Evolutionary conservation across 2,888 invertebrate species (phyloP).

Genomic region (Eutolmus rufibarbis): DNA sequence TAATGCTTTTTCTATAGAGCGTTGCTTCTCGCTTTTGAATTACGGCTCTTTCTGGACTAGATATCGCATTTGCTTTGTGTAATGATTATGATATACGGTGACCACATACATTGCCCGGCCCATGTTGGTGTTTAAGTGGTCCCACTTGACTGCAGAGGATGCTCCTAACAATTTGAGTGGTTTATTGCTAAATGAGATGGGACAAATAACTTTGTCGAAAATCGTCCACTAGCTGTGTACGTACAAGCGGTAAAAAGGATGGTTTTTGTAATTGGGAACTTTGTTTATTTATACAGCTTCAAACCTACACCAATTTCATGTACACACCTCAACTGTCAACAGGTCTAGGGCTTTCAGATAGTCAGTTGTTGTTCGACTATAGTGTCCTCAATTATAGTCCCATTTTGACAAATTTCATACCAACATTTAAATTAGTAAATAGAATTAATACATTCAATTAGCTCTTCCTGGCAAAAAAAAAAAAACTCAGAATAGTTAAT

Average conservation of each 20-base stretch:
- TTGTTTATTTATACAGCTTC: background rate
- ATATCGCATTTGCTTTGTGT: constrained; percentile 29
- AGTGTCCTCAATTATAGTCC: background rate
- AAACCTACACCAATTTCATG: background rate
- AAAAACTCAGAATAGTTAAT: too few relatives aligned
- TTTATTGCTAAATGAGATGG: constrained; percentile 38
- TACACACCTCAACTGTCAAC: background rate
- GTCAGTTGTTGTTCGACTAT: background rate
- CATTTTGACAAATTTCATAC: too few relatives aligned
- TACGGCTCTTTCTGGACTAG: constrained; percentile 23
- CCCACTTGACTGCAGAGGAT: constrained; percentile 34
- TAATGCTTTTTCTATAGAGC: constrained; percentile 32
- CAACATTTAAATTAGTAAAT: too few relatives aligned
- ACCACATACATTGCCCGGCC: constrained; percentile 46
- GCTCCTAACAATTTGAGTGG: constrained; percentile 36
- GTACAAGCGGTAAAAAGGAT: background rate
- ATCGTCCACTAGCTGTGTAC: background rate
- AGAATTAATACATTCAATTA: too few relatives aligned
- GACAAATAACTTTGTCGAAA: constrained; percentile 7
- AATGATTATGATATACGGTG: constrained; percentile 46
- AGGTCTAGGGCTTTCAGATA: background rate
- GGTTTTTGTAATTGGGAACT: background rate
- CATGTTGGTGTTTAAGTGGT: constrained; percentile 46
- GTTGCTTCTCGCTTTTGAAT: constrained; percentile 32
- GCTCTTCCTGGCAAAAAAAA: too few relatives aligned